Base-by-base conservation (phyloP, 1,140 invertebrate genomes). In the Drosophila pallidifrons region DNA sequence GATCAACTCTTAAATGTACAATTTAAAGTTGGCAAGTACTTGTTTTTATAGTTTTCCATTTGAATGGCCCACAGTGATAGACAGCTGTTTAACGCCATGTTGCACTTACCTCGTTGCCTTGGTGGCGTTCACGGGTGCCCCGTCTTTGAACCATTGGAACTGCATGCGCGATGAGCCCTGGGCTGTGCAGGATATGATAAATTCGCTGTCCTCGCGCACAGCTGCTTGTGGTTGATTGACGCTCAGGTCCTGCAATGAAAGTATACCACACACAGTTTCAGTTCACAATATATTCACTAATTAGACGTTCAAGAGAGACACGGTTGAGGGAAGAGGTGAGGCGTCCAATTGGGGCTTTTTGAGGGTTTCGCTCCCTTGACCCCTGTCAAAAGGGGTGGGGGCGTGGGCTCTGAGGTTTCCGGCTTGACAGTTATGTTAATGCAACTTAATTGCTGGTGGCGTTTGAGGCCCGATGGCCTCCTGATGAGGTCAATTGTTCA, bases 131-230 rank as follows among this genome's bases (percentile, higher is more conserved):
- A 97, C 95, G 68, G 94, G 94, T 57, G 96, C 94, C 2, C 95
- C 95, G 86, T 97, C 96, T 91, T 97, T 97, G 93, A 95, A 96
- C 96, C 96, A 97, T 35, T 94, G 94, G 87, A 97, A 97, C 35
- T 94, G 94, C 82, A 96, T 95, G 41, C 94, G 93, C 2, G 95
- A 94, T 61, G 96, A 96, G 69, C 96, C 96, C 79, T 96, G 95
- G 38, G 96, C 96, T 51, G 95, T 93, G 82, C 96, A 97, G 52
- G 95, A 96, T 75, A 97, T 93, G 76, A 95, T 95, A 77, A 97
- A 96, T 85, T 96, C 95, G 71, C 96, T 96, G 13, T 95, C 95
- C 85, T 96, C 94, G 87, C 95, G 95, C 66, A 97, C 95, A 75
- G 95, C 94, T 35, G 78, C 65, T 46, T 94, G 93, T 43, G 93